Evolutionary conservation across 2,888 invertebrate species (phyloP), one percentile per base, ranked within the genome.

Genomic region (Ecdyonurus torrentis): DNA sequence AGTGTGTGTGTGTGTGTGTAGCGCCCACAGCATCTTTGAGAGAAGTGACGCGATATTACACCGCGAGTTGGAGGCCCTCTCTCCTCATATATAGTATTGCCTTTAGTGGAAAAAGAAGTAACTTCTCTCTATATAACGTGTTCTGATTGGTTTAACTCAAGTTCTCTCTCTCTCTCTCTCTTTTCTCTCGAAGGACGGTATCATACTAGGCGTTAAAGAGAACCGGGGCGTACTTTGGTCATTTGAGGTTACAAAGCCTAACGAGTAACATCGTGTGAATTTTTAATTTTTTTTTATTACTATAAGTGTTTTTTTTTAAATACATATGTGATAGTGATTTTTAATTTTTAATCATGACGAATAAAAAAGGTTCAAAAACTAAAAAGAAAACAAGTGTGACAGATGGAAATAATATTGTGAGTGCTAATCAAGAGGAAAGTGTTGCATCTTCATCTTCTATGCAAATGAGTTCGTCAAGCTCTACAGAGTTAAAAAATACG

Each of bases 41-140:
- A n/a, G n/a, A n/a, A n/a, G n/a, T n/a, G n/a, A n/a, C n/a, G n/a
- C n/a, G n/a, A n/a, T n/a, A n/a, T n/a, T n/a, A 37, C 37, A 37
- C 15, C 37, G 37, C 5, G 55, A 20, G 5, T 5, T n/a, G 5
- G 20, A 5, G n/a, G 55, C 55, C 55, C 55, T 55, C 55, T 55
- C 55, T 55, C 22, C 55, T 55, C 55, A n/a, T n/a, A n/a, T n/a
- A n/a, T n/a, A n/a, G 55, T 55, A 55, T 55, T 20, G 55, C 55
- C 55, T 55, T 55, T 55, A 55, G 55, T 55, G 55, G 55, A 55
- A 55, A 7, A 55, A 55, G 55, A 18, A 55, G 55, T 55, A 10
- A 15, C 37, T 10, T 10, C 37, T 5, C 15, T 37, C 7, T 10
- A 5, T 37, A 37, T 5, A 37, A 15, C 37, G 37, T 15, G 37